These are phyloP conservation scores for Lerista edwardsae DNA, from an alignment of 2,797 vertebrate species.

Conservation along the genomic window DNA sequence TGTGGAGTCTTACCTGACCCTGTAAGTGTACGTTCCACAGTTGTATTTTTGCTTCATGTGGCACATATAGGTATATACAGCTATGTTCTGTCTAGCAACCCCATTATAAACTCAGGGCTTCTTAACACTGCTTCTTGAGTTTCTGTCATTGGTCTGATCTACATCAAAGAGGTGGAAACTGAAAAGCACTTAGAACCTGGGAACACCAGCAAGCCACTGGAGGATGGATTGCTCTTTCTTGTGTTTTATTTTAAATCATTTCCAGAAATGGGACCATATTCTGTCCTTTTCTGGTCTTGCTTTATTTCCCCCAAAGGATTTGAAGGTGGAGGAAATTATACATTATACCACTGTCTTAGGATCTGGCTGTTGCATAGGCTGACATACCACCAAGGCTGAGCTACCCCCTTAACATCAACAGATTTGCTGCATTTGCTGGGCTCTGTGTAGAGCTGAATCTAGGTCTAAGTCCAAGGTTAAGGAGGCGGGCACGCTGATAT, in stretches of 20 bases:
- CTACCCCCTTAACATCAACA: background rate
- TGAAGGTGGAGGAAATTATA: background rate
- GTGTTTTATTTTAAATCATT: background rate
- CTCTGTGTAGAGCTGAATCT: background rate
- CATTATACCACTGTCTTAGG: no score
- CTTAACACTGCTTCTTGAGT: background rate
- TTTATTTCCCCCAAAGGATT: background rate
- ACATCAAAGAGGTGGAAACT: background rate
- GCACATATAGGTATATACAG: no score
- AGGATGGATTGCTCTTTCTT: background rate
- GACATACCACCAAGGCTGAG: background rate
- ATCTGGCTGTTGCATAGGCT: background rate
- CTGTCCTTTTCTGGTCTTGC: background rate
- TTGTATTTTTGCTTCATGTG: background rate
- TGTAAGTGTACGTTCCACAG: background rate
- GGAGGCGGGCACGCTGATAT: background rate
- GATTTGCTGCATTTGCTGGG: background rate
- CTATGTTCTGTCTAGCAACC: background rate
- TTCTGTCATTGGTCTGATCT: no score
- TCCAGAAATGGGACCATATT: background rate
- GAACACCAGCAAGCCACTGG: background rate
- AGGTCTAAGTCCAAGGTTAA: background rate
- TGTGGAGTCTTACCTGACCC: background rate
- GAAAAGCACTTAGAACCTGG: background rate
- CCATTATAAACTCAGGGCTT: background rate